Base-by-base conservation (phyloP, 2,888 invertebrate species). In the Ochropleura leucogaster region DNA sequence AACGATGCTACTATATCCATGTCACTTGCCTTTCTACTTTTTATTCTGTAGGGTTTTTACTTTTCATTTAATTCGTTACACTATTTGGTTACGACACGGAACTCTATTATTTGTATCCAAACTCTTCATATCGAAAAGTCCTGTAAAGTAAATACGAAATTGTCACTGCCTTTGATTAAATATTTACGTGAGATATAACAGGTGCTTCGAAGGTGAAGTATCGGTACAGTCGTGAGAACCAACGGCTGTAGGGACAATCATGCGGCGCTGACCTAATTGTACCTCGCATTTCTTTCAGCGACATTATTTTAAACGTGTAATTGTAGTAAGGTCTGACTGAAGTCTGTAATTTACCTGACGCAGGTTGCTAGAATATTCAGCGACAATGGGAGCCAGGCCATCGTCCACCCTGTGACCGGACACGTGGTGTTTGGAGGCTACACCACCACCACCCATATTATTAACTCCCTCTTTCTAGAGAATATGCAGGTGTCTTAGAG, bases 361-460 rank as follows among this genome's bases (percentile, higher is more conserved):
- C 86, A 80, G 81, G 86, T 91, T 92, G 90, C 91, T 96, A 85
- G 95, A 96, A 95, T 96, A 95, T 96, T 96, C 93, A 96, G 90
- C 85, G 84, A 83, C 88, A 85, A 90, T 95, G 94, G 90, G 95
- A 95, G 95, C 89, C 88, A 89, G 87, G 68, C 82, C 70, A 79
- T 85, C 80, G 63, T 70, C 74, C 75, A 72, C 72, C 80, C 82
- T 84, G 81, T 79, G 84, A 87, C 74, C 82, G 80, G 87, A 87
- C 90, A 89, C 87, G 87, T 87, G 88, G 86, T 73, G 83, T 79
- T 72, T 74, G 74, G 77, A 80, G 75, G 64, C 77, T 82, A 77
- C 75, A 77, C 80, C 87, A 88, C 80, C 85, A 71, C 85, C 83
- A 88, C 88, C 88, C 85, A 83, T 85, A 84, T 82, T 77, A 83